Evolutionary conservation across 2,888 invertebrate species (phyloP), one percentile per base, ranked within the genome.

Genomic region (Nesidiocoris tenuis): DNA sequence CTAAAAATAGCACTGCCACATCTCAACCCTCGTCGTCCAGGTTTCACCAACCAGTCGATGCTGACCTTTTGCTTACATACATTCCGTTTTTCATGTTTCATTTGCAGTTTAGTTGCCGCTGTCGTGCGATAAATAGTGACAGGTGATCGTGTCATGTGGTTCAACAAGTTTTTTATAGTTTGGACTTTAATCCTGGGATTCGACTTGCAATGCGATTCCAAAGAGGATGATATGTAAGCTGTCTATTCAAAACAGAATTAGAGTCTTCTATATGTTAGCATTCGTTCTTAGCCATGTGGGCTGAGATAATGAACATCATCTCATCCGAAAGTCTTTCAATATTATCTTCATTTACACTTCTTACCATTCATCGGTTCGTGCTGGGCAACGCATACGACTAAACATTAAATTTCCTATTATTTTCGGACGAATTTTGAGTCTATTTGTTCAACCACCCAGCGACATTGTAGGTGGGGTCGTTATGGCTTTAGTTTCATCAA

Each of bases 211-310:
- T 61, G 61, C 54, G 61, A 72, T 16, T 61, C 72, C 1, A 72
- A 72, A 72, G 72, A 72, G 54, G 72, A 72, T 17, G 72, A 72
- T 39, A 72, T 72, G 72, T 72, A 61, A 72, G 70, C 59, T 39
- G 39, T 39, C 12, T n/a, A n/a, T n/a, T n/a, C n/a, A n/a, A n/a
- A n/a, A n/a, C n/a, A n/a, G n/a, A n/a, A n/a, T n/a, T n/a, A n/a
- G n/a, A n/a, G n/a, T n/a, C n/a, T n/a, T n/a, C n/a, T n/a, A n/a
- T n/a, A n/a, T n/a, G n/a, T n/a, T n/a, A n/a, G n/a, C n/a, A n/a
- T n/a, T n/a, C n/a, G n/a, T n/a, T n/a, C n/a, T n/a, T n/a, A n/a
- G n/a, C n/a, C n/a, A n/a, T n/a, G n/a, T n/a, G n/a, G n/a, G n/a
- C n/a, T n/a, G n/a, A n/a, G n/a, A n/a, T n/a, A n/a, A n/a, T n/a